Evolutionary conservation across 2,797 vertebrate genomes (phyloP).

Genomic region (Tamandua tetradactyla): DNA sequence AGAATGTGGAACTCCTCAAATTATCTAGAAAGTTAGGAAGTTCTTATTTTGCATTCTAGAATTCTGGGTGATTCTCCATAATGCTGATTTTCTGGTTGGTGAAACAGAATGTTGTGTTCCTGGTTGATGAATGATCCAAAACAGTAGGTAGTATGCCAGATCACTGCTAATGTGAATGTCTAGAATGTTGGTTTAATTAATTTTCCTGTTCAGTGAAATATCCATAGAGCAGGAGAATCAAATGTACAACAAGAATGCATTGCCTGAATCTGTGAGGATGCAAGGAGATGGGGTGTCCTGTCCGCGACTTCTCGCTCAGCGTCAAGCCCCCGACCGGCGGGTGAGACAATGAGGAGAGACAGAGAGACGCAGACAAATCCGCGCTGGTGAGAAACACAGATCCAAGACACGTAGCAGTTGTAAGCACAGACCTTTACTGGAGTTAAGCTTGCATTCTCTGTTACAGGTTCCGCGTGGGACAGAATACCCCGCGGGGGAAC

Average conservation of each 20-base stretch:
- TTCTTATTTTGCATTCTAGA: slow-evolving; percentile 47
- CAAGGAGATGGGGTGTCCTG: neutral
- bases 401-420: no score
- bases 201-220: slow-evolving; percentile 41
- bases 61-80: neutral
- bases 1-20: slow-evolving; percentile 5
- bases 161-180: neutral
- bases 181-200: slow-evolving; percentile 29
- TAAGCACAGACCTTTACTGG: no score
- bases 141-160: neutral
- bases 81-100: neutral
- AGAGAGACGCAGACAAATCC: no score
- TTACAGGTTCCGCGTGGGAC: no score
- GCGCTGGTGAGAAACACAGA: no score
- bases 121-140: slow-evolving; percentile 1
- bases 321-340: no score
- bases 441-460: no score
- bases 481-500: no score
- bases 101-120: slow-evolving; percentile 14
- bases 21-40: neutral
- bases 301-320: no score
- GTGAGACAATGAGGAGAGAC: no score
- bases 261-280: neutral
- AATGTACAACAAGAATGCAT: neutral
- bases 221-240: neutral